Conservation (phyloP, 2,888 invertebrate species). For the Globia sparganii region DNA sequence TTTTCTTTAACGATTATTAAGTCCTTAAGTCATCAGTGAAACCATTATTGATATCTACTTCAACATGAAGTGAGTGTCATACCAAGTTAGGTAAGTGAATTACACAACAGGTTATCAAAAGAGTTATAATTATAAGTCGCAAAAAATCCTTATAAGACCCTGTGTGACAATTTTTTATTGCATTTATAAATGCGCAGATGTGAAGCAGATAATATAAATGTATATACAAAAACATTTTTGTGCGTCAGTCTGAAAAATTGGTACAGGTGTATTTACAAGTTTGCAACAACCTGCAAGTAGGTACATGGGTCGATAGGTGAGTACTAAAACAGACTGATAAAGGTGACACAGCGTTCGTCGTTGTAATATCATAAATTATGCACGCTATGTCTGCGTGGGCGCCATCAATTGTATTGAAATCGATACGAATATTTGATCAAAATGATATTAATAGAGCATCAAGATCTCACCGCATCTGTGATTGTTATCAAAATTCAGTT, state of each 20-base stretch:
- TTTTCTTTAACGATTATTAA: slow-evolving; percentile 19
- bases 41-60: not conserved
- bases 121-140: not conserved
- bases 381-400: slow-evolving; percentile 40
- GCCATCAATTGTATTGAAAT: slow-evolving; percentile 23
- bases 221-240: not conserved
- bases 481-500: slow-evolving; percentile 28
- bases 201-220: slow-evolving; percentile 4
- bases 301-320: not conserved
- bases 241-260: slow-evolving; percentile 43
- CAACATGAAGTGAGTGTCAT: not conserved
- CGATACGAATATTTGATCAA: slow-evolving; percentile 38
- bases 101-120: slow-evolving; percentile 7
- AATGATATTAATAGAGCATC: slow-evolving; percentile 38
- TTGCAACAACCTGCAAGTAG: not conserved
- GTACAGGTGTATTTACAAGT: slow-evolving; percentile 51
- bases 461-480: slow-evolving; percentile 24
- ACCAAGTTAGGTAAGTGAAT: slow-evolving; percentile 6
- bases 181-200: slow-evolving; percentile 16
- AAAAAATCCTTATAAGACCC: not conserved
- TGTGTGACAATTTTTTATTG: slow-evolving; percentile 7
- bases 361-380: slow-evolving; percentile 19
- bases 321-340: slow-evolving; percentile 4
- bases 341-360: slow-evolving; percentile 7
- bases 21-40: slow-evolving; percentile 16